Conservation (phyloP, 92 coral and sea anemone species). For the Metridium senile region DNA sequence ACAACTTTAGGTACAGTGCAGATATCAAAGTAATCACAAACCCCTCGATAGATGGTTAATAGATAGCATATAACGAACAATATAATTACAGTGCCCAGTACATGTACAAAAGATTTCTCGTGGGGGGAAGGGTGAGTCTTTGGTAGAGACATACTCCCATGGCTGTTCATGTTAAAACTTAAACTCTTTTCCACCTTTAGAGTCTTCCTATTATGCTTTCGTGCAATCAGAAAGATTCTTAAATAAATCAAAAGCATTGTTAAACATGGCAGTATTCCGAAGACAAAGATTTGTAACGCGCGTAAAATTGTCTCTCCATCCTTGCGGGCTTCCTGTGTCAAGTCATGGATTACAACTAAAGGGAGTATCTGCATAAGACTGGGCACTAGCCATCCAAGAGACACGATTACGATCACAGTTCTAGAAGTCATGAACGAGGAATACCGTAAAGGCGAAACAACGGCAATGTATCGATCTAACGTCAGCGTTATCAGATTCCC, state of each 20-base stretch:
- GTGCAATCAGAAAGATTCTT: slow-evolving; percentile 32
- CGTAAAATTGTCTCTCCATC: slow-evolving; percentile 17
- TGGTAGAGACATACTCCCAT: neutral
- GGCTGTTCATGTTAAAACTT: slow-evolving; percentile 4
- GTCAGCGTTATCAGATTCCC: slow-evolving; percentile 43
- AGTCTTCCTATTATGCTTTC: slow-evolving; percentile 36
- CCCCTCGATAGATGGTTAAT: slow-evolving; percentile 46
- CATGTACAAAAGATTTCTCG: slow-evolving; percentile 41
- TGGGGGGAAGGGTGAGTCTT: neutral
- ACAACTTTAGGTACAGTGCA: slow-evolving; percentile 12
- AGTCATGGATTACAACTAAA: slow-evolving; percentile 2
- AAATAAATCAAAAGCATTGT: slow-evolving; percentile 38
- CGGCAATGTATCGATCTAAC: slow-evolving; percentile 38
- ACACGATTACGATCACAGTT: slow-evolving; percentile 7
- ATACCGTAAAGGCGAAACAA: slow-evolving; percentile 41
- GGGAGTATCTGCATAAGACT: slow-evolving; percentile 35
- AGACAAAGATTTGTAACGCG: slow-evolving; percentile 41
- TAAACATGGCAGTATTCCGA: slow-evolving; percentile 42
- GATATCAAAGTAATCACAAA: slow-evolving; percentile 28
- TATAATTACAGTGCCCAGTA: slow-evolving; percentile 51
- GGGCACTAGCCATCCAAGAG: slow-evolving; percentile 45
- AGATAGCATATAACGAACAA: slow-evolving; percentile 56
- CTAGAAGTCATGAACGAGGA: slow-evolving; percentile 42
- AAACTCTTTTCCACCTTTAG: neutral
- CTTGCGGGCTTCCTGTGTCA: slow-evolving; percentile 1